phyloP scores from a whole-genome alignment of 1,140 invertebrate species.

The Venturia canescens region DNA sequence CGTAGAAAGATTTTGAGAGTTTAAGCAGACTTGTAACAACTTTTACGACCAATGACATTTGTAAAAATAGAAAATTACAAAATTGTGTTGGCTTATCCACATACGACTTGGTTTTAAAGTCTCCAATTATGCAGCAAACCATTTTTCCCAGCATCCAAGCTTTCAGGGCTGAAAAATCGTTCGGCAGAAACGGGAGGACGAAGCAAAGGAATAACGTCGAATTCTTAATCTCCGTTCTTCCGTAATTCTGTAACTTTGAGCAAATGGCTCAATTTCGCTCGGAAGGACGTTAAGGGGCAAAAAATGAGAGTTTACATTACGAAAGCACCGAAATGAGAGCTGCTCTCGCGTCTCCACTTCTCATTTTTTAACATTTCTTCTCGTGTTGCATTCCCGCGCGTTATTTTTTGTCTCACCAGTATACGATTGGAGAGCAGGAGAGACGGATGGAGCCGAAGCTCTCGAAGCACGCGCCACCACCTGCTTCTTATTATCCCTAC shows the following conservation, averaged over 20 bases:
- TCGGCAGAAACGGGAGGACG: neutral
- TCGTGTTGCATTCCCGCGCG: neutral
- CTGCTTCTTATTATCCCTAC: conserved; percentile 66
- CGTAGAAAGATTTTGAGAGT: no score
- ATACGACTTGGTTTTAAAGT: no score
- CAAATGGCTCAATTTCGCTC: conserved; percentile 13
- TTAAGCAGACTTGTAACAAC: no score
- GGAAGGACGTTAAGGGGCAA: neutral
- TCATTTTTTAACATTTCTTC: neutral
- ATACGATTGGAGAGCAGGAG: conserved; percentile 57
- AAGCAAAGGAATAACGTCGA: neutral
- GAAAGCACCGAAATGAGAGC: neutral
- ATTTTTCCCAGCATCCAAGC: neutral
- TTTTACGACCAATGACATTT: no score
- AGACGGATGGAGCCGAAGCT: conserved; percentile 44
- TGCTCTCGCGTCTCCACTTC: neutral
- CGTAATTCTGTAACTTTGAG: neutral
- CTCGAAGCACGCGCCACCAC: conserved; percentile 64
- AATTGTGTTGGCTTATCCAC: no score
- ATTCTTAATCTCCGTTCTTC: neutral
- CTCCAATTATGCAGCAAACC: no score
- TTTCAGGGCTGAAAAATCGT: neutral
- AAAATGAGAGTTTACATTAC: conserved; percentile 11
- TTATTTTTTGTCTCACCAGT: conserved; percentile 9
- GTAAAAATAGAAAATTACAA: no score